Conservation (phyloP, 2,113 vertebrate species). For the Malurus cyaneus region DNA sequence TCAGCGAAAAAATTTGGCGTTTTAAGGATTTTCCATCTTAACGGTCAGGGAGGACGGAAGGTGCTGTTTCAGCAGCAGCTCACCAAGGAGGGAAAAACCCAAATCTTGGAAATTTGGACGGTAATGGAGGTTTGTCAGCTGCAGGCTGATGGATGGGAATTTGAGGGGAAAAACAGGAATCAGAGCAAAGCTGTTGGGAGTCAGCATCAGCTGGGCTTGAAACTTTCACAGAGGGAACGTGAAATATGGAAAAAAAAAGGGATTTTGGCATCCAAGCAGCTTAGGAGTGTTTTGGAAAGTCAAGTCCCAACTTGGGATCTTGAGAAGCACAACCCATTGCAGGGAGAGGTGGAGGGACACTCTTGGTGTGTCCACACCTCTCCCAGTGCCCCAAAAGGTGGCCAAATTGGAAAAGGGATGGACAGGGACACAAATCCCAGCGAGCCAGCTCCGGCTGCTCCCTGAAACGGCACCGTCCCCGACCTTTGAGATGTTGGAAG, state of each 20-base stretch:
- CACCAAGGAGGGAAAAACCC: neutral
- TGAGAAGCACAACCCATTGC: accelerated
- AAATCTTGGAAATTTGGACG: neutral
- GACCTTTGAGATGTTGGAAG: slow-evolving; percentile 61
- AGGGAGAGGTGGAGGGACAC: neutral
- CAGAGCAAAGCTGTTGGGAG: neutral
- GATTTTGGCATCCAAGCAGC: neutral
- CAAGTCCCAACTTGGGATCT: accelerated
- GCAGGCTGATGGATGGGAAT: neutral
- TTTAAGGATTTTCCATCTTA: slow-evolving; percentile 37
- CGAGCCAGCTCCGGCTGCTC: accelerated
- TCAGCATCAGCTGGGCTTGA: neutral
- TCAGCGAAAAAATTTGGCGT: neutral
- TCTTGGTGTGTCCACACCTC: accelerated
- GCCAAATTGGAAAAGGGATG: accelerated
- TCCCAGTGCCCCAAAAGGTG: neutral
- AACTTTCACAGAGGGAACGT: accelerated
- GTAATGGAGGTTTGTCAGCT: accelerated
- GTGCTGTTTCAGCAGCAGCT: neutral
- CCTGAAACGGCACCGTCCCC: neutral
- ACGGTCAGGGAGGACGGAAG: slow-evolving; percentile 52
- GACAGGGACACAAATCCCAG: neutral
- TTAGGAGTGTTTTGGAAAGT: neutral
- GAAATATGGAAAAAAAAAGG: neutral
- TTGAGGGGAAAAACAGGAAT: neutral